A percentile compares a stretch with the other conserved stretches of the same genome.
These are phyloP conservation scores for Myotis vivesi DNA, from an alignment of 2,797 vertebrate species.

Conservation along the genomic window DNA sequence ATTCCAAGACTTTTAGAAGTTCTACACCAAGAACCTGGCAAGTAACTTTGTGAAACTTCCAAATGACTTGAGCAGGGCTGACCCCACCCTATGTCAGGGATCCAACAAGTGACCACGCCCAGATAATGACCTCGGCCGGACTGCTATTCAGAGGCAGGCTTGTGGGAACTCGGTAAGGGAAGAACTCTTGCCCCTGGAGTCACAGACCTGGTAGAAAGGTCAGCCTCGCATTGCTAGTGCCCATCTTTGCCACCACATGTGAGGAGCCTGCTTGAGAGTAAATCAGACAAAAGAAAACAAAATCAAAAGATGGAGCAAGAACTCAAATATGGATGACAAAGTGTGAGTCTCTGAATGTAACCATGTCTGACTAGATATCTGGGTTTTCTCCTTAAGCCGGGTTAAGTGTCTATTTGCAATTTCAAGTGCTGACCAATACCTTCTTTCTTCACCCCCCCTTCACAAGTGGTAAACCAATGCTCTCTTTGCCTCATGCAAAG, in stretches of 20 bases:
- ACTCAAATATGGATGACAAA: not conserved
- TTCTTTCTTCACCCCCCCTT: not conserved
- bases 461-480: slow-evolving; percentile 29
- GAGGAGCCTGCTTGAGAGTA: not conserved
- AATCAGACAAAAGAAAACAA: not conserved
- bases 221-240: not conserved
- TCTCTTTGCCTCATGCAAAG: slow-evolving; percentile 21
- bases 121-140: not conserved
- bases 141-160: not conserved
- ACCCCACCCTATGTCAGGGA: not conserved
- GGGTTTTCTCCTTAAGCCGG: not conserved
- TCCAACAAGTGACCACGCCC: not conserved
- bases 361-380: not conserved
- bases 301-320: not conserved
- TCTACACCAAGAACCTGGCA: not conserved
- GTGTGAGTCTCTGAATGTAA: not conserved
- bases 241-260: not conserved
- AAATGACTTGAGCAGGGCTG: not conserved
- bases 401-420: not conserved
- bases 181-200: not conserved
- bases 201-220: not conserved
- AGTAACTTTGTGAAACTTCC: not conserved
- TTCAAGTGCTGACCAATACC: not conserved
- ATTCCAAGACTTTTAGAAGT: slow-evolving; percentile 8
- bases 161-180: not conserved